Evolutionary conservation across 30 jellyfish, hydroid and myxozoan genomes (phyloP).

Genomic region (Cassiopea xamachana): DNA sequence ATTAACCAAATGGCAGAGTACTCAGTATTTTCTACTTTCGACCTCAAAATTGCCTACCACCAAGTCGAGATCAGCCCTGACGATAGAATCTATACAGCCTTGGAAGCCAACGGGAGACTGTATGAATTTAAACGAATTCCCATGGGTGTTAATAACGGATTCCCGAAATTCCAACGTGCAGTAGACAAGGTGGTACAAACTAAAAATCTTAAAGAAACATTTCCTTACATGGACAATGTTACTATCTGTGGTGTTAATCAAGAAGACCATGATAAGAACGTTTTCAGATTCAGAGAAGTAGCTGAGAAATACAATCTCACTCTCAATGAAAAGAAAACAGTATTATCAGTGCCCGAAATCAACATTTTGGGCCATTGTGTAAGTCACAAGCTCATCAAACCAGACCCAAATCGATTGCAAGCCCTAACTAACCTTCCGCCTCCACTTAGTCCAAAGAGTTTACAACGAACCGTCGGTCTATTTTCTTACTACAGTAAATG

Average conservation of each 20-base stretch:
- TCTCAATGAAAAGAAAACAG: conserved; percentile 55
- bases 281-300: conserved; percentile 42
- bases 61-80: conserved; percentile 46
- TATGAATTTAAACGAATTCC: conserved; percentile 20
- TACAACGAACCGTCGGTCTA: conserved; percentile 61
- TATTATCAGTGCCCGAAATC: conserved; percentile 34
- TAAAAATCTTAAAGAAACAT: conserved; percentile 34
- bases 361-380: conserved; percentile 60
- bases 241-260: neutral
- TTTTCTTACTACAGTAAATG: conserved; percentile 74
- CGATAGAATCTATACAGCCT: conserved; percentile 39
- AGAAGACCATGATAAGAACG: conserved; percentile 62
- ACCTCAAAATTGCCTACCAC: conserved; percentile 64
- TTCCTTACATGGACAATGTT: conserved; percentile 51
- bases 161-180: conserved; percentile 43
- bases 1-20: conserved; percentile 42
- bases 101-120: conserved; percentile 55
- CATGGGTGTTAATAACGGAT: conserved; percentile 59
- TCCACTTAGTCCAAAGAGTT: conserved; percentile 43
- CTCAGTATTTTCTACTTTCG: conserved; percentile 43
- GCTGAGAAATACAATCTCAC: conserved; percentile 42
- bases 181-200: conserved; percentile 4
- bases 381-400: conserved; percentile 44
- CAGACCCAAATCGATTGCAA: conserved; percentile 79
- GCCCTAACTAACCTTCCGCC: conserved; percentile 75